Percentiles rank a stretch among this genome's conserved stretches.
Conservation (phyloP, 1,140 invertebrate genomes). For the Drosophila lacertosa region DNA sequence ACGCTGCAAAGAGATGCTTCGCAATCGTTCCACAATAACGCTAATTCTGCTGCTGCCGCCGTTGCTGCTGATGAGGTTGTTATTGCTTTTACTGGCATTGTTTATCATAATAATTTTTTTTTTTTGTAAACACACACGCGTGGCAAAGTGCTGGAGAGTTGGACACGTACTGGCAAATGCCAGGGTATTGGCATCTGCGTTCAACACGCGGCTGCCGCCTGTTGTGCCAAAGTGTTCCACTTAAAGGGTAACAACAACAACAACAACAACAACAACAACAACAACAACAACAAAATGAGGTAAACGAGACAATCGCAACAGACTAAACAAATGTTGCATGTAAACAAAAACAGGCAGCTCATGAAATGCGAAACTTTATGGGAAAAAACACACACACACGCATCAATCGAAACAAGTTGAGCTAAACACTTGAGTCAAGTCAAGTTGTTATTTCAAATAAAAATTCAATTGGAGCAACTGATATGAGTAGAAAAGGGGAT, state of each 20-base stretch:
- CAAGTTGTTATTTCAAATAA: no score
- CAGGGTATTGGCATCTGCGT: constrained; percentile 1
- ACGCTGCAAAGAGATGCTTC: constrained; percentile 52
- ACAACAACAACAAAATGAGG: not conserved
- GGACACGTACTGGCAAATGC: not conserved
- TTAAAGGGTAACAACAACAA: not conserved
- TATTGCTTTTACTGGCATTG: not conserved
- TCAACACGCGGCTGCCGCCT: not conserved
- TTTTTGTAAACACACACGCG: constrained; percentile 15
- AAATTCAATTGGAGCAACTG: not conserved
- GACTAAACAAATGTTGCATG: constrained; percentile 17
- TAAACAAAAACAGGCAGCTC: not conserved
- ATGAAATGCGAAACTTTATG: constrained; percentile 1
- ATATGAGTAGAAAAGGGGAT: no score
- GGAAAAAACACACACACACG: not conserved
- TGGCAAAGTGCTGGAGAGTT: constrained; percentile 3
- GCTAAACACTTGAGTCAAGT: not conserved
- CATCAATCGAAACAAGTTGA: not conserved
- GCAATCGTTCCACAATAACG: constrained; percentile 11
- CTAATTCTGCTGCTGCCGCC: not conserved
- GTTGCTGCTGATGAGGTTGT: not conserved
- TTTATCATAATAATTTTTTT: constrained; percentile 1
- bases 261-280: no score
- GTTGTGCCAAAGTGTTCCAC: not conserved
- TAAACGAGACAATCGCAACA: constrained; percentile 4